A percentile compares a stretch with the other conserved stretches of the same genome.
Conservation (phyloP, 1,140 invertebrate species). For the Microplitis demolitor region DNA sequence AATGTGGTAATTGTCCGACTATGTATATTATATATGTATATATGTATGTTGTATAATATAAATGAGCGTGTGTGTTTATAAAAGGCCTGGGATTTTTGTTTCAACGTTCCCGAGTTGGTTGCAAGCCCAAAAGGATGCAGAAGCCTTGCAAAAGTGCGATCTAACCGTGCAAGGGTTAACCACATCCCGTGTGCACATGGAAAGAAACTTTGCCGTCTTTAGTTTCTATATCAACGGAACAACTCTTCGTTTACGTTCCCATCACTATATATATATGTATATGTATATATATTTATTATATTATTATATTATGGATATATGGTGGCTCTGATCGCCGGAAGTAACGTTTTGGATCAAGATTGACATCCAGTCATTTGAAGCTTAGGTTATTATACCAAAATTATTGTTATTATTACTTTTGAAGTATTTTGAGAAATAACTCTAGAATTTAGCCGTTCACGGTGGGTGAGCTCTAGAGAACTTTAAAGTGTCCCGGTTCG, state of each 20-base stretch:
- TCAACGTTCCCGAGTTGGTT: not conserved
- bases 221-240: constrained; percentile 31
- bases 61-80: not conserved
- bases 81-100: not conserved
- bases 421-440: not conserved
- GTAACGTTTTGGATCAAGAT: not conserved
- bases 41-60: not conserved
- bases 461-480: constrained; percentile 23
- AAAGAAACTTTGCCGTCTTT: not conserved
- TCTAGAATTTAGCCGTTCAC: constrained; percentile 16
- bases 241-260: constrained; percentile 9
- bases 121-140: constrained; percentile 16
- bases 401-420: not conserved
- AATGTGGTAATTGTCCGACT: not conserved
- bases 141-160: constrained; percentile 36
- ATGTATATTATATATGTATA: not conserved
- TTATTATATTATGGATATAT: too few relatives aligned
- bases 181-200: constrained; percentile 43
- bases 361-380: not conserved
- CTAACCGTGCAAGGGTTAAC: constrained; percentile 43
- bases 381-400: too few relatives aligned
- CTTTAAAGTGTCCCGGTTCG: constrained; percentile 33
- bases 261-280: too few relatives aligned
- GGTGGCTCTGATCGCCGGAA: not conserved
- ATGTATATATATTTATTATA: too few relatives aligned